phyloP scores from a whole-genome alignment of 2,113 vertebrate genomes.

The Semicossyphus pulcher region DNA sequence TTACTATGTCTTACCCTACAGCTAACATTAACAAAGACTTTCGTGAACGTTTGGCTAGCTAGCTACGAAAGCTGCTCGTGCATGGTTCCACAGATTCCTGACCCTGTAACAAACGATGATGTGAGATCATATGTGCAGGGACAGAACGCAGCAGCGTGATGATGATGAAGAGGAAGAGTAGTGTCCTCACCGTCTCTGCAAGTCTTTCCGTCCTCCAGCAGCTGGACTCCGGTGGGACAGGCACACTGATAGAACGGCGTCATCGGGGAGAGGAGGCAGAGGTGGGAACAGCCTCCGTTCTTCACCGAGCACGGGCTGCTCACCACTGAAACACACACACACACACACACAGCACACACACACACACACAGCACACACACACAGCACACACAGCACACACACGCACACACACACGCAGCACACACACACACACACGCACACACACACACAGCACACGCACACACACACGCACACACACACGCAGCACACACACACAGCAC shows the following conservation, averaged over 20 bases:
- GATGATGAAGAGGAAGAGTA: too few species aligned
- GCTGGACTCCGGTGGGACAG: constrained; percentile 95
- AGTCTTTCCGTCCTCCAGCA: constrained; percentile 90
- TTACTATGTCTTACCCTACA: too few species aligned
- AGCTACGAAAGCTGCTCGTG: too few species aligned
- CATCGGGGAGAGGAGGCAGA: constrained; percentile 94
- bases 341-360: neutral
- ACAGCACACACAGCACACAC: too few species aligned
- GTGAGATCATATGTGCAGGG: too few species aligned
- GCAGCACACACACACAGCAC: constrained; percentile 1
- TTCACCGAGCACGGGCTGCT: constrained; percentile 88
- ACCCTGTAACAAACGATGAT: too few species aligned
- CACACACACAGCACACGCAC: neutral
- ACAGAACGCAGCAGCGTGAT: too few species aligned
- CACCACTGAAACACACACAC: constrained; percentile 61
- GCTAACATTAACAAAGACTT: too few species aligned
- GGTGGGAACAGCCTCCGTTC: constrained; percentile 96
- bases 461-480: neutral
- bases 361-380: too few species aligned
- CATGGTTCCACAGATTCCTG: too few species aligned
- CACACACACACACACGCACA: constrained; percentile 4
- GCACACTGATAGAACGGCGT: constrained; percentile 92
- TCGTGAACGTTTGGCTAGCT: too few species aligned
- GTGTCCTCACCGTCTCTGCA: constrained; percentile 91
- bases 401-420: neutral